phyloP scores from a whole-genome alignment of 2,113 vertebrate species.

The Eublepharis macularius region DNA sequence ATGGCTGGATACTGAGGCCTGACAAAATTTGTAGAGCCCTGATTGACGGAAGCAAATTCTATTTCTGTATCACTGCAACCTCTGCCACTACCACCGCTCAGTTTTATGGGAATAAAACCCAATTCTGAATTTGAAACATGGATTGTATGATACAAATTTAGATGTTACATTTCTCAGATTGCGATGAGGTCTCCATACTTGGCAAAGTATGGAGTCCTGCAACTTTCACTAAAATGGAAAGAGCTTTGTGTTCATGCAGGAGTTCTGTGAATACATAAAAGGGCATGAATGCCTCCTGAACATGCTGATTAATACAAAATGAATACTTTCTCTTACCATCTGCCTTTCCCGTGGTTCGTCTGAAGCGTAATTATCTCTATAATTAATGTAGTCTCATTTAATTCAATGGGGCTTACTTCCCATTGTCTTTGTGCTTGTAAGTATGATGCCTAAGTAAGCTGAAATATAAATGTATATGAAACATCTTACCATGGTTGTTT shows the following conservation, averaged over 20 bases:
- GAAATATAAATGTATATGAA: conserved; percentile 25
- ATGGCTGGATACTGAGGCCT: too few relatives aligned
- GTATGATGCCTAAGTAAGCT: background rate
- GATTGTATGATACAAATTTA: too few relatives aligned
- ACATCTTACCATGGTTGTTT: conserved; percentile 91
- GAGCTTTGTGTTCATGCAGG: background rate
- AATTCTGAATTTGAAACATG: too few relatives aligned
- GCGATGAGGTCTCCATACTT: too few relatives aligned
- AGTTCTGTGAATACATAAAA: background rate
- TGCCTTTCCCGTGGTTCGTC: background rate
- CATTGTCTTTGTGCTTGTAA: background rate
- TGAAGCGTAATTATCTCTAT: too few relatives aligned
- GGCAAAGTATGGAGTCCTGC: background rate
- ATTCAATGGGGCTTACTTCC: background rate
- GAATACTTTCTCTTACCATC: background rate
- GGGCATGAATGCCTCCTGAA: background rate
- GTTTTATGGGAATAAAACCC: too few relatives aligned
- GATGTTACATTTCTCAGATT: too few relatives aligned
- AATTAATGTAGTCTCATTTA: background rate
- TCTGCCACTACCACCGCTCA: too few relatives aligned
- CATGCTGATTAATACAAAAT: background rate
- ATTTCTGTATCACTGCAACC: too few relatives aligned
- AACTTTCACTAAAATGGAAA: background rate
- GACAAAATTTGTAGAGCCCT: too few relatives aligned
- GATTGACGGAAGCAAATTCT: too few relatives aligned